These are phyloP conservation scores for Polylopha cassiicola DNA, from an alignment of 2,888 invertebrate species.

Conservation along the genomic window DNA sequence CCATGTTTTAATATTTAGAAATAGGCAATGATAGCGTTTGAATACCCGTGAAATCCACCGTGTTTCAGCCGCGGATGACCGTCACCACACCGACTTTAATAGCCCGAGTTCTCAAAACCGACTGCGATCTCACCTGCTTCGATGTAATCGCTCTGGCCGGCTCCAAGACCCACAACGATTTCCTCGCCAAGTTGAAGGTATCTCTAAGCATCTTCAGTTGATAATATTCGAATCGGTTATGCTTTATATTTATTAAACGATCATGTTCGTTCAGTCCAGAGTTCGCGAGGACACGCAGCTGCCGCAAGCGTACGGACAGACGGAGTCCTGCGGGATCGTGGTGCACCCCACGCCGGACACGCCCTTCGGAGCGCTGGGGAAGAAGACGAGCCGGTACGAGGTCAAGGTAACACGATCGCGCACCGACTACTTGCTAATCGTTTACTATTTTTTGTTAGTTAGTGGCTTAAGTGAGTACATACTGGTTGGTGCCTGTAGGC, in stretches of 20 bases:
- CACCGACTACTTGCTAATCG: no score
- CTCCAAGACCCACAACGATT: conserved; percentile 38
- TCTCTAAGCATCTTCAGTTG: neutral
- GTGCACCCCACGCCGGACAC: neutral
- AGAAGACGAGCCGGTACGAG: neutral
- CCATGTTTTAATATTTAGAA: neutral
- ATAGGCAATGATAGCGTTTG: no score
- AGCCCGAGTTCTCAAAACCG: conserved; percentile 39
- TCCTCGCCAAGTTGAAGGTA: conserved; percentile 44
- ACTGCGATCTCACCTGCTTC: conserved; percentile 50
- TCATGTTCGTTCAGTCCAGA: neutral
- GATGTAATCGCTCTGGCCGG: conserved; percentile 45
- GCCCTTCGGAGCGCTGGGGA: neutral
- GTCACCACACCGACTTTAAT: conserved; percentile 45
- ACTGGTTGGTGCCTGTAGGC: no score
- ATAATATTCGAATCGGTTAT: neutral
- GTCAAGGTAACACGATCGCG: neutral
- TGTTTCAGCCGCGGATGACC: conserved; percentile 29
- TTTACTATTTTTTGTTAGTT: no score
- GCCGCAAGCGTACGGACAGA: neutral
- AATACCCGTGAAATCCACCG: neutral
- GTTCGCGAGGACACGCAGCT: neutral
- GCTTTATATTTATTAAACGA: neutral
- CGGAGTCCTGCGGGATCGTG: neutral
- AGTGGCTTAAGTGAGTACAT: no score